These are phyloP conservation scores for Steatornis caripensis DNA, from an alignment of 2,113 vertebrate species.

Conservation along the genomic window DNA sequence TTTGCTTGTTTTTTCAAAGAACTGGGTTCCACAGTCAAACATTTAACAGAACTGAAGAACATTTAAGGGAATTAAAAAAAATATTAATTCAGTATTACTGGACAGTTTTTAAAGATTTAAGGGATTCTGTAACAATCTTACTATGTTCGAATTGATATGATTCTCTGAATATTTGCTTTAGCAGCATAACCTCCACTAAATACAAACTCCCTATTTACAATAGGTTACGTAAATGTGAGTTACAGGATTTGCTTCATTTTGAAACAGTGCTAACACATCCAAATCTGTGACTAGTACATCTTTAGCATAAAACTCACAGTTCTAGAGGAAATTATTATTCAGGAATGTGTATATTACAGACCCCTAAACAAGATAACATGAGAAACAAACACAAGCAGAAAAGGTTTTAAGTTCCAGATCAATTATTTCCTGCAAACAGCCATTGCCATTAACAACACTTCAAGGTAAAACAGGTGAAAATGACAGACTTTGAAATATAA, in stretches of 20 bases:
- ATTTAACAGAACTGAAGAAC: neutral
- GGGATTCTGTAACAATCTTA: neutral
- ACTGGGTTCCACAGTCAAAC: neutral
- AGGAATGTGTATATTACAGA: neutral
- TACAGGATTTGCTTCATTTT: neutral
- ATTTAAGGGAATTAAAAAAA: neutral
- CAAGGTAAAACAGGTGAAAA: neutral
- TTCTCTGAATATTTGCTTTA: neutral
- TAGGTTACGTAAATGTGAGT: neutral
- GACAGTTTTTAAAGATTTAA: neutral
- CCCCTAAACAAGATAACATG: neutral
- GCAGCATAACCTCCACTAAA: neutral
- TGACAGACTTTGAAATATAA: neutral
- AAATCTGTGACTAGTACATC: neutral
- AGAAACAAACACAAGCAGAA: neutral
- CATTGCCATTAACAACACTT: neutral
- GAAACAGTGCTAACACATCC: neutral
- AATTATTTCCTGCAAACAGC: neutral
- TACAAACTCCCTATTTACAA: neutral
- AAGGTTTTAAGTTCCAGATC: neutral
- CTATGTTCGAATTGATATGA: neutral
- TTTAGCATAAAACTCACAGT: neutral
- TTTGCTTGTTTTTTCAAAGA: neutral
- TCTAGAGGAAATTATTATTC: neutral
- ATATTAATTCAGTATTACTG: neutral